phyloP scores from a whole-genome alignment of 1,140 invertebrate species.

The Drosophila setifemur region DNA sequence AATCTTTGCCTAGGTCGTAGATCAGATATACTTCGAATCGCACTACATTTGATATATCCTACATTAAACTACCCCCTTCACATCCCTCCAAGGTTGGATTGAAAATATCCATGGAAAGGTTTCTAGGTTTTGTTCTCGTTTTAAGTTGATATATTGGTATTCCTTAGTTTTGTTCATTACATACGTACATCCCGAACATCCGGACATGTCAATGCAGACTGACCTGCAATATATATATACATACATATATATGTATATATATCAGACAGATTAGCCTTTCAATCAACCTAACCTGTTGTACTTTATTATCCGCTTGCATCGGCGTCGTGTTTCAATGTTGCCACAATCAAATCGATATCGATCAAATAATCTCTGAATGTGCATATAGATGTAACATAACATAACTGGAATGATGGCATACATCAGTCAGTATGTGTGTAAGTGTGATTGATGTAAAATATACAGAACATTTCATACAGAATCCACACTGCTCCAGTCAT shows the following conservation, averaged over 20 bases:
- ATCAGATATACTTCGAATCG: neutral
- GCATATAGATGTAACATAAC: slow-evolving; percentile 27
- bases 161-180: neutral
- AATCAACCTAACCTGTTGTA: slow-evolving; percentile 26
- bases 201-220: neutral
- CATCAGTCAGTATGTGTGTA: slow-evolving; percentile 11
- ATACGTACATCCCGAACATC: slow-evolving; percentile 3
- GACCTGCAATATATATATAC: neutral
- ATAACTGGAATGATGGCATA: slow-evolving; percentile 13
- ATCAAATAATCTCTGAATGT: slow-evolving; percentile 18
- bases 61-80: neutral
- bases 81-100: neutral
- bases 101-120: neutral
- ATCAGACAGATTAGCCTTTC: slow-evolving; percentile 6
- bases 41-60: neutral
- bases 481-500: neutral
- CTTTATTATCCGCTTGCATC: slow-evolving; percentile 26
- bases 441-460: slow-evolving; percentile 25
- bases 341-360: slow-evolving; percentile 21
- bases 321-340: slow-evolving; percentile 35
- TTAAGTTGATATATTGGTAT: neutral
- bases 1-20: too few relatives aligned
- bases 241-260: slow-evolving; percentile 8
- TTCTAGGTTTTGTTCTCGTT: neutral
- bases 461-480: neutral